Conservation (phyloP, 2,113 vertebrate species). For the Rafetus swinhoei region DNA sequence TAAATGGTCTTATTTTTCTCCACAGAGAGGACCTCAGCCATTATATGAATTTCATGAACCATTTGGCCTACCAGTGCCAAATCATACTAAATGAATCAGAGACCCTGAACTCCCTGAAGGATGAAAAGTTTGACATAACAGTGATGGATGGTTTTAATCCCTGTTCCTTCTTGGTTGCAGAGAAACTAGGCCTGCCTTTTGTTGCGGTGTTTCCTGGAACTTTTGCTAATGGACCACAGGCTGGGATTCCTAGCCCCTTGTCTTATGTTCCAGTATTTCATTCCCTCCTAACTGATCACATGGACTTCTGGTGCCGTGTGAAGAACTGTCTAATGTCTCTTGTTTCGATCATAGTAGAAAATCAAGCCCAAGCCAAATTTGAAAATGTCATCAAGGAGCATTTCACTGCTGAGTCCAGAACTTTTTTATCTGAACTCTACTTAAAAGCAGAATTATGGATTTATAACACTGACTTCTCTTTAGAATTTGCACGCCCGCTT, state of each 20-base stretch:
- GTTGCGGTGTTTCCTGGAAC: conserved; percentile 51
- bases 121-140: conserved; percentile 61
- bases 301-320: conserved; percentile 70
- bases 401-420: conserved; percentile 63
- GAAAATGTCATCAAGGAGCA: conserved; percentile 66
- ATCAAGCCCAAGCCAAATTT: conserved; percentile 44
- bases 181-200: conserved; percentile 55
- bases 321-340: conserved; percentile 72
- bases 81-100: conserved; percentile 56
- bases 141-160: conserved; percentile 72
- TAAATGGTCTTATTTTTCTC: conserved; percentile 5
- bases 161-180: conserved; percentile 73
- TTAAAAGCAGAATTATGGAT: conserved; percentile 79
- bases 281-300: conserved; percentile 64
- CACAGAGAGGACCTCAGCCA: conserved; percentile 52
- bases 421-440: conserved; percentile 66
- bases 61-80: conserved; percentile 69
- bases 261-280: conserved; percentile 65
- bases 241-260: conserved; percentile 44
- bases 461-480: conserved; percentile 79
- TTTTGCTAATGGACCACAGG: conserved; percentile 28
- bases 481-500: conserved; percentile 78
- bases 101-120: conserved; percentile 62
- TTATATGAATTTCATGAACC: conserved; percentile 47
- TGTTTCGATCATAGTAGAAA: conserved; percentile 18